Evolutionary conservation across 2,113 vertebrate genomes (phyloP), one percentile per base, ranked within the genome.

Genomic region (Hiodon tergisus): DNA sequence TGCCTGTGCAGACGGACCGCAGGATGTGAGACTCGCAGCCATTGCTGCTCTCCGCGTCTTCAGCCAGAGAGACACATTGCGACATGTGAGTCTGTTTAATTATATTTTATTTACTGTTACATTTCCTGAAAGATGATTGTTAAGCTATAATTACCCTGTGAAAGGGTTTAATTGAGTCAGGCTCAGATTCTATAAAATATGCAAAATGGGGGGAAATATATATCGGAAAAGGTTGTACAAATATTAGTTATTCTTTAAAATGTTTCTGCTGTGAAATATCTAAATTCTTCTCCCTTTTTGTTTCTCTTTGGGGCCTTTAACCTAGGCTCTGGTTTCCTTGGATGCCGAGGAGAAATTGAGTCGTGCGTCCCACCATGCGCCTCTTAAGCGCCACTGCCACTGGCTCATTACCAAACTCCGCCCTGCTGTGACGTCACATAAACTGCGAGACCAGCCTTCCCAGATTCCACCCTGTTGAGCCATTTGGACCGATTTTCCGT

Each of bases 11-110:
- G 91, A 92, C 77, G 78, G 86, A 74, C 83, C 88, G 66, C 76
- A 82, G 76, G 81, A 85, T 60, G 90, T 90, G 79, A 89, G 81
- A 72, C 83, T 78, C 68, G 86, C 87, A 62, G 90, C 91, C 67
- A 69, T 87, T 53, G 72, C 73, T 65, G 78, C 88, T 74, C 82
- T 92, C 69, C 57, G 70, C 54, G 52, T 85, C 57, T 87, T 83
- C 84, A 85, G 84, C 79, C 77, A 85, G 78, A 86, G 83, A 63
- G 86, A 86, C 1, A 4, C 76, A 16, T 60, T 87, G 14, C 79
- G 73, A 4, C 85, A 88, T 88, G 90, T 90, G 84, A 88, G 76
- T 31, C 66, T 48, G 9, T 69, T 52, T 6, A 14, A 9, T 8
- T 11, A 59, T 9, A 11, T 3, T 11, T 11, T 14, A 9, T 59